Evolutionary conservation across 2,797 vertebrate genomes (phyloP), one percentile per base, ranked within the genome.

Genomic region (Furcifer pardalis): DNA sequence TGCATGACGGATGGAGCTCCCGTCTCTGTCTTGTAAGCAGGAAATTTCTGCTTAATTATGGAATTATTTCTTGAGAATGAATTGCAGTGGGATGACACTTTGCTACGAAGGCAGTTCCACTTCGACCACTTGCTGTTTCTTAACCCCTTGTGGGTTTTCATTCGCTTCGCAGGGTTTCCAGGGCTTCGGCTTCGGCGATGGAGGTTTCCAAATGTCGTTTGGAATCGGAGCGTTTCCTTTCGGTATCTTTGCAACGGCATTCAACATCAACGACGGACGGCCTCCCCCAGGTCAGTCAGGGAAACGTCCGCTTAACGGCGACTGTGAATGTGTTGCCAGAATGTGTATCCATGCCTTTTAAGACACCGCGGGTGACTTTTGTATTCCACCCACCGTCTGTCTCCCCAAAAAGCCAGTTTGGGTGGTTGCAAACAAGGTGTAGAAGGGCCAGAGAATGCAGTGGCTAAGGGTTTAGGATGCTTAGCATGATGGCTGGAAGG

Each of bases 151-250:
- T 83, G 78, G 52, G n/a, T n/a, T 83, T 75, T 90, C 79, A 19
- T 79, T 79, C 81, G 89, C 68, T n/a, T 87, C 88, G 4, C 93
- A 99, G 99, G 98, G 99, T 17, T 99, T 99, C 94, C 99, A 99
- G 90, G 98, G 98, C n/a, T 99, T 99, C 83, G 98, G 99, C 23
- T 99, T 99, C 90, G 99, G 98, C 0, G 98, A 99, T 91, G 99
- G 99, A 27, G 98, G 99, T 75, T 99, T 99, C 93, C 99, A 99
- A 92, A 99, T 99, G 99, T 99, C 99, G 0, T 99, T 99, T 46
- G 98, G 99, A 87, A 99, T 99, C 10, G 99, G 98, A 30, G 98
- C 99, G 0, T 99, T 99, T 96, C 99, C 99, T 2, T 99, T 99
- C 89, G 99, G 99, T 79, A 99, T 99, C 94, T 99, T 99, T 89